Base-by-base conservation (phyloP, 2,797 vertebrate species). In the Rousettus madagascariensis region DNA sequence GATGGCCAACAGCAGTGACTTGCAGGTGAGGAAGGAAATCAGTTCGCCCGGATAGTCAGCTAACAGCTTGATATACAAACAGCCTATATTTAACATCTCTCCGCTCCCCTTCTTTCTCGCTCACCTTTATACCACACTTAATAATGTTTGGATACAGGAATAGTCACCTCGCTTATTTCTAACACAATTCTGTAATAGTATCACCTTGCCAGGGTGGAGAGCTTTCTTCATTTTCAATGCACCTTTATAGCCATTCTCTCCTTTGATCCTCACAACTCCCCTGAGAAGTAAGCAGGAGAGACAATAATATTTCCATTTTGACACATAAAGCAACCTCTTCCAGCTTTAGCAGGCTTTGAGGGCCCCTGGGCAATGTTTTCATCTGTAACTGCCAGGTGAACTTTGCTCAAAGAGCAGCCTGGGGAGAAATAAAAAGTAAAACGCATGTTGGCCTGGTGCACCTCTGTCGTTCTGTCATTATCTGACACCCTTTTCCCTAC, bases 211-310 rank as follows among this genome's bases (percentile, higher is more conserved):
- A 7, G 0, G 6, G 1, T 85, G 43, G 15, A 82, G 57, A 77
- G 19, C 8, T 30, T 85, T 90, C 36, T 13, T 51, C 68, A 24
- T 68, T 53, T 93, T 87, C 72, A 74, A 90, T 55, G 30, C 2
- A n/a, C 8, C 24, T 72, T 86, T 86, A 46, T 17, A 74, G 9
- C 61, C 51, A 22, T 85, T 77, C 38, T 88, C n/a, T 71, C 28
- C 57, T 80, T 91, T 86, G 68, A 86, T 86, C 41, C 71, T 91
- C 24, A 69, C 22, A 86, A 26, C 3, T 9, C 2, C 28, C 20
- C 49, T 82, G 71, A 63, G 77, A 96, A 43, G 16, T 55, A 16
- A 30, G 22, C 38, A 49, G 46, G 49, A 85, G 57, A 87, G 33
- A 24, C 20, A 55, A 16, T 71, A 26, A 36, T 59, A 8, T 57